Evolutionary conservation across 2,797 vertebrate species (phyloP).

Genomic region (Pseudotriccus pelzelni): DNA sequence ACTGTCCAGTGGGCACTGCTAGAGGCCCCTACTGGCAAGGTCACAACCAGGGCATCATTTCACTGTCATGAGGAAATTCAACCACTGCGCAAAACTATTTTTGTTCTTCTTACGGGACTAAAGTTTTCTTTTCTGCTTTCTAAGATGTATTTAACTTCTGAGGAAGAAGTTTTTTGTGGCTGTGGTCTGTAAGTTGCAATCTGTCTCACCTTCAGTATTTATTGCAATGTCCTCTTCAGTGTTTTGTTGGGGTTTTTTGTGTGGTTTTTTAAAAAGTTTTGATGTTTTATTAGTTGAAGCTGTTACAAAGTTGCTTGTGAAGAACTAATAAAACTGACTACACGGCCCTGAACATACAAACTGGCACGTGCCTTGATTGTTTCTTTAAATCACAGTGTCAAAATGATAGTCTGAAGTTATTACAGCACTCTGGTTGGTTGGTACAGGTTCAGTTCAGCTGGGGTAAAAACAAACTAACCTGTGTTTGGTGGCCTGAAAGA

Average conservation of each 20-base stretch:
- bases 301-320: not conserved
- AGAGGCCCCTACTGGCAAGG: rapidly evolving
- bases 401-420: not conserved
- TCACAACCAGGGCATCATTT: not conserved
- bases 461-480: not conserved
- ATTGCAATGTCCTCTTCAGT: not conserved
- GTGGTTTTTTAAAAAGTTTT: not conserved
- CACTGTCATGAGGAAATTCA: not conserved
- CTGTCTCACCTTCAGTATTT: not conserved
- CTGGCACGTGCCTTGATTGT: not conserved
- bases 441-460: not conserved
- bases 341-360: not conserved
- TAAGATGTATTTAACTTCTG: not conserved
- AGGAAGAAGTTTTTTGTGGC: not conserved
- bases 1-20: not conserved
- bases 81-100: not conserved
- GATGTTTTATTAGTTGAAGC: not conserved
- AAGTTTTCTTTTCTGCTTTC: not conserved
- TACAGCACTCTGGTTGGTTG: not conserved
- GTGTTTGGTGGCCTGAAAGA: not conserved
- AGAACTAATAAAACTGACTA: not conserved
- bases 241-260: too few species aligned
- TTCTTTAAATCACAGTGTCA: not conserved
- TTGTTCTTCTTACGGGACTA: not conserved
- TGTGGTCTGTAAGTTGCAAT: not conserved